Evolutionary conservation across 2,113 vertebrate genomes (phyloP).

Genomic region (Hippocampus abdominalis): DNA sequence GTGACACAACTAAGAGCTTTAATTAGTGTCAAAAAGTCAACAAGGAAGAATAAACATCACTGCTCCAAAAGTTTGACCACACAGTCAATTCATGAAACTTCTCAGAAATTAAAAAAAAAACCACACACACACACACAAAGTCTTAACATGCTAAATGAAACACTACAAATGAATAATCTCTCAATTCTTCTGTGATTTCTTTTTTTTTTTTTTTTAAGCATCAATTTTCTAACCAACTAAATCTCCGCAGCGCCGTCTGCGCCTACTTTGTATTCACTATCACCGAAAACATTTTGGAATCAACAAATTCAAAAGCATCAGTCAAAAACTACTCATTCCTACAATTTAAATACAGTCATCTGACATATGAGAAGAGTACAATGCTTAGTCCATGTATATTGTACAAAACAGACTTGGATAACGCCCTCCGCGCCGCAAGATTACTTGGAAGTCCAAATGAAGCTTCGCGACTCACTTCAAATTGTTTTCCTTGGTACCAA

Average conservation of each 20-base stretch:
- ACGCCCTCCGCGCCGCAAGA: too few relatives aligned
- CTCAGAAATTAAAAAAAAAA: slow-evolving; percentile 3
- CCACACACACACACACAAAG: slow-evolving; percentile 1
- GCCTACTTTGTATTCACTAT: slow-evolving; percentile 42
- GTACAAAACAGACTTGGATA: background rate
- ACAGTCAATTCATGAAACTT: slow-evolving; percentile 2
- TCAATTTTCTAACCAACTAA: background rate
- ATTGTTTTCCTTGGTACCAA: background rate
- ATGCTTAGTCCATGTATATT: background rate
- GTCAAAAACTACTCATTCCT: background rate
- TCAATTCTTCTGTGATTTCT: background rate
- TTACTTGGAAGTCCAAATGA: background rate
- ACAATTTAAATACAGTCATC: background rate
- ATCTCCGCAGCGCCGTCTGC: background rate
- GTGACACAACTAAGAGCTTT: slow-evolving; percentile 33
- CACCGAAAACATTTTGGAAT: slow-evolving; percentile 9
- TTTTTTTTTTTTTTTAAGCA: background rate
- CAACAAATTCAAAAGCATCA: background rate
- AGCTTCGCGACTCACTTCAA: background rate
- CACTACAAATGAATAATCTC: background rate
- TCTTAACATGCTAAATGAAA: background rate
- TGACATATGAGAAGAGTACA: background rate
- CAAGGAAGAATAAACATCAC: slow-evolving; percentile 12
- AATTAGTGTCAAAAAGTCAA: slow-evolving; percentile 54
- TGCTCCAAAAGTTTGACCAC: slow-evolving; percentile 14